Evolutionary conservation across 1,140 invertebrate species (phyloP).

Genomic region (Oedothorax gibbosus): DNA sequence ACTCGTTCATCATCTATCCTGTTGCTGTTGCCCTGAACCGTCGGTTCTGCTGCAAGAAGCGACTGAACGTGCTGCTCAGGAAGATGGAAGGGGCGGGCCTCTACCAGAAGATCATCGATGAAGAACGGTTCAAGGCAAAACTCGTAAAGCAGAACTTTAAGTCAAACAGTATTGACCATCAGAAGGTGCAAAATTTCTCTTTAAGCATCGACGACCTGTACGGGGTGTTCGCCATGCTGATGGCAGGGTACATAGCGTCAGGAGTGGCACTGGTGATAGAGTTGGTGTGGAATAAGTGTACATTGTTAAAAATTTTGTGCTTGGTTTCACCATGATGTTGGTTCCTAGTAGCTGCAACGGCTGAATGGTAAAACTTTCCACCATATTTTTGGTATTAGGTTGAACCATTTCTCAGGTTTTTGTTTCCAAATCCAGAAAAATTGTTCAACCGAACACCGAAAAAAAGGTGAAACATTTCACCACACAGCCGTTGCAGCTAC

Average conservation of each 20-base stretch:
- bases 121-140: not conserved
- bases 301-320: too few relatives aligned
- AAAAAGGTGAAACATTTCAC: too few relatives aligned
- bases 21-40: slow-evolving; percentile 2
- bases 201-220: not conserved
- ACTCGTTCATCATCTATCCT: not conserved
- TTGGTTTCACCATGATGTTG: too few relatives aligned
- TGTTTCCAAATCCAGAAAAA: too few relatives aligned
- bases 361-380: too few relatives aligned
- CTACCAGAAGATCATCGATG: slow-evolving; percentile 11
- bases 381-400: too few relatives aligned
- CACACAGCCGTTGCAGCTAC: too few relatives aligned
- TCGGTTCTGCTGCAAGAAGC: not conserved
- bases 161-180: not conserved
- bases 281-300: too few relatives aligned
- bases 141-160: not conserved
- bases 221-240: not conserved
- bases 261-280: too few relatives aligned
- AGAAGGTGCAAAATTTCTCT: not conserved
- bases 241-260: not conserved
- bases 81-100: not conserved
- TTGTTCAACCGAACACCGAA: too few relatives aligned
- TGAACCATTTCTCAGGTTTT: too few relatives aligned
- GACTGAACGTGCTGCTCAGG: slow-evolving; percentile 1
- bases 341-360: too few relatives aligned